Evolutionary conservation across 2,797 vertebrate species (phyloP), one percentile per base, ranked within the genome.

Genomic region (Acanthis flammea): DNA sequence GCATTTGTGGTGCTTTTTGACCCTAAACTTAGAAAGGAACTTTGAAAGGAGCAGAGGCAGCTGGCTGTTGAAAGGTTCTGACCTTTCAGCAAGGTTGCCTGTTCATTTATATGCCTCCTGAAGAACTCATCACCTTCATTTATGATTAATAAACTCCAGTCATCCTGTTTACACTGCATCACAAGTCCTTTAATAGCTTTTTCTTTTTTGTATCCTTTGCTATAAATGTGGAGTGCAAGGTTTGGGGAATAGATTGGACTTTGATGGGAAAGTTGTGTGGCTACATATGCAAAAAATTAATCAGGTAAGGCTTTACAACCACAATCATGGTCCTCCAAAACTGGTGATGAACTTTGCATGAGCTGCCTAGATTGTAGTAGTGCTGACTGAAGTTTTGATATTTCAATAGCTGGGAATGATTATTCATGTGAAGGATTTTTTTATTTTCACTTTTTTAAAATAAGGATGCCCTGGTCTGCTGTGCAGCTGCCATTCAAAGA

Each of bases 71-170:
- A 94, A 96, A 95, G 96, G 89, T 93, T 73, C 77, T 97, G 97
- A 97, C 96, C 96, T 97, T 98, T 91, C 96, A 86, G 84, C 97
- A 94, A 97, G 94, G 91, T 96, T 97, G 92, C 61, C 15, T 48
- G 90, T 96, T 97, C 96, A 97, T 96, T 96, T 93, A 68, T 79
- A 93, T 86, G 80, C 95, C 91, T 97, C 90, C 95, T 95, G 92
- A 96, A 94, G 93, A 45, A 77, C 94, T 97, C 74, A 68, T 86
- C 88, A 76, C 85, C 86, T 97, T 97, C 96, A 96, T 95, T 97
- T 94, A 74, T 95, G 94, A 97, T 97, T 97, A 98, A 97, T 96
- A 97, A 97, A 95, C 93, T 95, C 79, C 94, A 96, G 33, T 94
- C 95, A 96, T 93, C 90, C 92, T 96, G 91, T 91, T 96, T 92